phyloP scores from a whole-genome alignment of 2,888 invertebrate genomes.

The Baronia brevicornis region DNA sequence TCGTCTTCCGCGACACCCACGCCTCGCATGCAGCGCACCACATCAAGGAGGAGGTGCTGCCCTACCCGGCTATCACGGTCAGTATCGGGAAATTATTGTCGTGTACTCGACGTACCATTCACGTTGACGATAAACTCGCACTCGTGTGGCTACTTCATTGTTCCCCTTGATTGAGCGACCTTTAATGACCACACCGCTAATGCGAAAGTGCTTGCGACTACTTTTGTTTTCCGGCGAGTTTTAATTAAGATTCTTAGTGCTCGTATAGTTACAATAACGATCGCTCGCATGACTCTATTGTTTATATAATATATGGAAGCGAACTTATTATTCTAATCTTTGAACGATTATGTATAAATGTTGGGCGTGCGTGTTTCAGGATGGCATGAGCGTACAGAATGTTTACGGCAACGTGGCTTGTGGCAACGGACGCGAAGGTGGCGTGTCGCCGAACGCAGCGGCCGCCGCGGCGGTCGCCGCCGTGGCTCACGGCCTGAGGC shows the following conservation, averaged over 20 bases:
- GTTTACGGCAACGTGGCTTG: constrained; percentile 75
- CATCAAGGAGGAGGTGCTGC: constrained; percentile 82
- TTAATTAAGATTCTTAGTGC: constrained; percentile 16
- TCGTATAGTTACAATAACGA: constrained; percentile 8
- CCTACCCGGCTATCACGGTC: constrained; percentile 67
- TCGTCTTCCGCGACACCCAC: constrained; percentile 91
- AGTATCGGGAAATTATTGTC: constrained; percentile 38
- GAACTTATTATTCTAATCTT: too few relatives aligned
- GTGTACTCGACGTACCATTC: constrained; percentile 9
- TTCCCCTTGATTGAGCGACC: constrained; percentile 17
- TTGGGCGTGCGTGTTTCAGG: constrained; percentile 70
- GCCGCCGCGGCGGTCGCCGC: constrained; percentile 90
- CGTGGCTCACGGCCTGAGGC: constrained; percentile 88
- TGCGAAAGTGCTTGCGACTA: constrained; percentile 49
- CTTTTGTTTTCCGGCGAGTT: constrained; percentile 23
- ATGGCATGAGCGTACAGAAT: constrained; percentile 71
- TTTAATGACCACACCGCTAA: constrained; percentile 23
- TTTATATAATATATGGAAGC: too few relatives aligned
- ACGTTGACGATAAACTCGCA: constrained; percentile 12
- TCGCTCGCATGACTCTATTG: too few relatives aligned
- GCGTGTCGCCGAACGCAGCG: constrained; percentile 78
- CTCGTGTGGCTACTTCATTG: constrained; percentile 16
- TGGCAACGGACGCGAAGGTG: constrained; percentile 73
- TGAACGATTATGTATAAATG: constrained; percentile 18
- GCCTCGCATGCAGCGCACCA: constrained; percentile 83